A percentile compares a stretch with the other conserved stretches of the same genome.
phyloP scores from a whole-genome alignment of 2,113 vertebrate species.

The Gyps fulvus region DNA sequence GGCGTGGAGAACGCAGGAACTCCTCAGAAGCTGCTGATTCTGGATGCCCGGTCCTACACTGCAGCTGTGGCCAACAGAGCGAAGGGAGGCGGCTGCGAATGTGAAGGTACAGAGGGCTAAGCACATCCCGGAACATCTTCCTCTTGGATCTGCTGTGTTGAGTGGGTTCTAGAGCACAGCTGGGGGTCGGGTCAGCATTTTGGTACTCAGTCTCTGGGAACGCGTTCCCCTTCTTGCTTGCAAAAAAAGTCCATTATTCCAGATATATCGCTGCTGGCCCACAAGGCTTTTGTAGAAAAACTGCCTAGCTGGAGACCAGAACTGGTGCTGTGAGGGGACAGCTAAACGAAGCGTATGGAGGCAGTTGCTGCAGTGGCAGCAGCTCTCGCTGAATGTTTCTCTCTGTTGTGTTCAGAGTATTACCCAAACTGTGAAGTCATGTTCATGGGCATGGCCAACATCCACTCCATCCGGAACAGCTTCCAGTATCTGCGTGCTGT shows the following conservation, averaged over 20 bases:
- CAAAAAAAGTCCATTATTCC: background rate
- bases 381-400: background rate
- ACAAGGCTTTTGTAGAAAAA: background rate
- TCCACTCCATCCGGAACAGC: slow-evolving; percentile 97
- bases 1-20: slow-evolving; percentile 80
- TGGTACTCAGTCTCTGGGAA: background rate
- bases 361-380: background rate
- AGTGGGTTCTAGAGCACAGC: background rate
- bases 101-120: slow-evolving; percentile 82
- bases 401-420: slow-evolving; percentile 80
- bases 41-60: slow-evolving; percentile 95
- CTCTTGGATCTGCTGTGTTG: background rate
- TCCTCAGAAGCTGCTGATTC: slow-evolving; percentile 93
- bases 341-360: fast-evolving
- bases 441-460: slow-evolving; percentile 99
- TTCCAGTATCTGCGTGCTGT: slow-evolving; percentile 95
- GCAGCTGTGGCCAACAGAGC: slow-evolving; percentile 96
- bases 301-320: background rate
- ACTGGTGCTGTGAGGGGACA: background rate
- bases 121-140: background rate
- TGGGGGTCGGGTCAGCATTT: fast-evolving
- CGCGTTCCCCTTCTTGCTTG: fast-evolving
- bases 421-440: slow-evolving; percentile 98
- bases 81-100: slow-evolving; percentile 98
- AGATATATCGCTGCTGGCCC: background rate